These are phyloP conservation scores for Tenebrio molitor DNA, from an alignment of 1,140 invertebrate genomes.

Conservation along the genomic window DNA sequence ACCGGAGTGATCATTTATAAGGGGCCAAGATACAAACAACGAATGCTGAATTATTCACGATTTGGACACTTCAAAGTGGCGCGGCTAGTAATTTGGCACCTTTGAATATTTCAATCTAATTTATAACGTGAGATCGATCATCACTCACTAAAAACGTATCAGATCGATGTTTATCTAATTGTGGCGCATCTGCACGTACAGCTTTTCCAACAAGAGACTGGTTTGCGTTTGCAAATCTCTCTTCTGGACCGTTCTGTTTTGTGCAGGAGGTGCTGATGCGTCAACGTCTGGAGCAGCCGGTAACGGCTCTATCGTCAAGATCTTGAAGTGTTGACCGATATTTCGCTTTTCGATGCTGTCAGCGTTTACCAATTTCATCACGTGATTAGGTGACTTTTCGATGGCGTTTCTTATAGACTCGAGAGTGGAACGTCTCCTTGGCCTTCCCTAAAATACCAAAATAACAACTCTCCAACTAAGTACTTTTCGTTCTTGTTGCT, in stretches of 20 bases:
- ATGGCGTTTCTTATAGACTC: conserved; percentile 22
- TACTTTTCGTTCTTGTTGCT: too few relatives aligned
- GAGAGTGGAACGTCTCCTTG: conserved; percentile 1
- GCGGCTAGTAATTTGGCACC: conserved; percentile 44
- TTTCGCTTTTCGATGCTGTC: conserved; percentile 12
- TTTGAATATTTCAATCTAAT: conserved; percentile 48
- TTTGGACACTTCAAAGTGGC: neutral
- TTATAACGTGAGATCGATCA: too few relatives aligned
- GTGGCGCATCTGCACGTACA: neutral
- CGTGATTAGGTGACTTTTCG: neutral
- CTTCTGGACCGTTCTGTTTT: neutral
- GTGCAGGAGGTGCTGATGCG: too few relatives aligned
- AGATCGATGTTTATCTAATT: neutral
- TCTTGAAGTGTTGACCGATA: neutral
- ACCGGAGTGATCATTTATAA: too few relatives aligned
- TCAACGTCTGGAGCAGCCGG: too few relatives aligned
- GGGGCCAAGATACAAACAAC: too few relatives aligned
- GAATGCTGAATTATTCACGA: too few relatives aligned
- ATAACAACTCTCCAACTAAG: too few relatives aligned
- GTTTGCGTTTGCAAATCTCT: conserved; percentile 7
- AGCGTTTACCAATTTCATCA: neutral
- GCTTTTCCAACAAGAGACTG: conserved; percentile 2
- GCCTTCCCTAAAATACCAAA: neutral
- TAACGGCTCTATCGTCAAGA: neutral
- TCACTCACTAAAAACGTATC: conserved; percentile 11